Evolutionary conservation across 2,888 invertebrate species (phyloP), one percentile per base, ranked within the genome.

Genomic region (Horisme vitalbata): DNA sequence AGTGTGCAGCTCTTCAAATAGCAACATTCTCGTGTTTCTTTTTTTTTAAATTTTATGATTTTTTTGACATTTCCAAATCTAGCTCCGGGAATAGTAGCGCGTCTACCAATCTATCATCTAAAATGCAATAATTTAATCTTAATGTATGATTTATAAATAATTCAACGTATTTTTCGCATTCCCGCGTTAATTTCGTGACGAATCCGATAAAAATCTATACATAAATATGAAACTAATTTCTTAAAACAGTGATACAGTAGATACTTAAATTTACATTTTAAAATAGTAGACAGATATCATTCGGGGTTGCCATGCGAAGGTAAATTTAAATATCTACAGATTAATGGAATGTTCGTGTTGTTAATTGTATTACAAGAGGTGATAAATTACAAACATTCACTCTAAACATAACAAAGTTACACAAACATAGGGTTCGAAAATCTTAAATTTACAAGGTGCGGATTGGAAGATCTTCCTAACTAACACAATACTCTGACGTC

Each of bases 1-100:
- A 83, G 89, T 90, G 90, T 90, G 90, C 90, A 90, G 90, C 88
- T 89, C 79, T 90, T 90, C 89, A 90, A 90, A 90, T 90, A 77
- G 68, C 75, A 86, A 86, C 83, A 86, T 84, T 76, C 57, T 68
- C 57, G 65, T 71, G 61, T 68, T 39, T 59, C 23, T 53, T 66
- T 68, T 64, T 70, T 66, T 68, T 68, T 63, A 58, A 71, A 75
- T 78, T 75, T 71, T 61, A 59, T 59, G 63, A 49, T 59, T 69
- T 41, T 66, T 64, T 65, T 67, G 63, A 65, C 65, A 68, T 71
- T 70, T 77, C 68, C 68, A 68, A 72, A 71, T 65, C 71, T 81
- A 82, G 66, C 80, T 84, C 85, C 85, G 75, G 83, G 78, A 83
- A n/a, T n/a, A 82, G 75, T 83, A 88, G 88, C 87, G 87, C 86